These are phyloP conservation scores for Chelonus formosanus DNA, from an alignment of 2,888 invertebrate species.

Conservation along the genomic window DNA sequence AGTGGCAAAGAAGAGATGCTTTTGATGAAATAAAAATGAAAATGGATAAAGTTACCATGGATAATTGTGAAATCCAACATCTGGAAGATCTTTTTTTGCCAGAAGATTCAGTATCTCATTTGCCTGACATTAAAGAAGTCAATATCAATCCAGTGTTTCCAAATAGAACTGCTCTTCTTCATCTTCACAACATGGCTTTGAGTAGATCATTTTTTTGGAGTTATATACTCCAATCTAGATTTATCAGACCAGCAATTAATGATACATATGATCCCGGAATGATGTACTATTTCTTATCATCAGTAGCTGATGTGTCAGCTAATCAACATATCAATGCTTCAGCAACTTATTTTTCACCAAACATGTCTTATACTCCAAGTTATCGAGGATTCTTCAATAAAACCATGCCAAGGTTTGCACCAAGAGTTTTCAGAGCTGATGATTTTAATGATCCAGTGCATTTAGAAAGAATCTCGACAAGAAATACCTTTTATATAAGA, in stretches of 20 bases:
- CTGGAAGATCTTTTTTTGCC: slow-evolving; percentile 85
- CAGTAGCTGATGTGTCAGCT: slow-evolving; percentile 93
- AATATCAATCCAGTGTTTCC: slow-evolving; percentile 94
- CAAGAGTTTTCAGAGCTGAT: slow-evolving; percentile 88
- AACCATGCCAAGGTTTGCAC: slow-evolving; percentile 93
- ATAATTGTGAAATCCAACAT: slow-evolving; percentile 91
- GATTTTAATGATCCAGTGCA: slow-evolving; percentile 97
- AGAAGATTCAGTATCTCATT: slow-evolving; percentile 85
- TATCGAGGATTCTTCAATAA: slow-evolving; percentile 96
- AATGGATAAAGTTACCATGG: slow-evolving; percentile 83
- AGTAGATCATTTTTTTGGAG: slow-evolving; percentile 96
- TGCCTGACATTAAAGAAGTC: slow-evolving; percentile 92
- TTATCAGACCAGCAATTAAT: slow-evolving; percentile 88
- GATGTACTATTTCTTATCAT: slow-evolving; percentile 96
- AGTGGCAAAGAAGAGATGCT: slow-evolving; percentile 90
- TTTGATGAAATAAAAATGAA: slow-evolving; percentile 88
- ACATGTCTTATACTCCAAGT: slow-evolving; percentile 92
- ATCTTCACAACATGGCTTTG: slow-evolving; percentile 96
- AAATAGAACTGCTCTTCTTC: slow-evolving; percentile 90
- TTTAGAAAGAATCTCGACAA: slow-evolving; percentile 90
- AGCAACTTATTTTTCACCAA: slow-evolving; percentile 92
- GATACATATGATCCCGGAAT: slow-evolving; percentile 96
- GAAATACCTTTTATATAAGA: slow-evolving; percentile 87
- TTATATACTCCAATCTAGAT: slow-evolving; percentile 89
- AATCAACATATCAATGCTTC: slow-evolving; percentile 93